Percentiles rank a stretch among this genome's conserved stretches.
Evolutionary conservation across 2,888 invertebrate species (phyloP).

Genomic region (Andricus curvator): DNA sequence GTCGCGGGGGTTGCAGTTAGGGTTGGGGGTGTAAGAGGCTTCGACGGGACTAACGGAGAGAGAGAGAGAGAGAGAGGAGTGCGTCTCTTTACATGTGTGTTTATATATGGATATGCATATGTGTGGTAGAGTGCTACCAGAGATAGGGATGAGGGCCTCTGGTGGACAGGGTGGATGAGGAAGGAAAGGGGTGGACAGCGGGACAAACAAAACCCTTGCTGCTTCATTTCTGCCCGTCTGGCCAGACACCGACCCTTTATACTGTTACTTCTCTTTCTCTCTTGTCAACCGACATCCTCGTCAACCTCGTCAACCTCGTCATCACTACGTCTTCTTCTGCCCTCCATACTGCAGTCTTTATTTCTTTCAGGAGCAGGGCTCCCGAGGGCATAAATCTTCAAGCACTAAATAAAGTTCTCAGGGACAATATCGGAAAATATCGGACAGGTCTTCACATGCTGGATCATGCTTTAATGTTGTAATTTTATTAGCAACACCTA

Average conservation of each 20-base stretch:
- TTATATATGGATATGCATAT: not conserved
- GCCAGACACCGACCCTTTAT: slow-evolving; percentile 75
- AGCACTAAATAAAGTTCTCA: not conserved
- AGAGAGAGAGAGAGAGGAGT: slow-evolving; percentile 41
- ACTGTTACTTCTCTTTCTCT: slow-evolving; percentile 63
- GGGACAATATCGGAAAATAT: not conserved
- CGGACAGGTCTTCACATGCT: not conserved
- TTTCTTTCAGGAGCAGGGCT: slow-evolving; percentile 49
- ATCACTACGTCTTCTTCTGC: slow-evolving; percentile 48
- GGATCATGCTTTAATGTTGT: not conserved
- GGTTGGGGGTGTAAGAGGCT: slow-evolving; percentile 51
- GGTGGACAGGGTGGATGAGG: slow-evolving; percentile 52
- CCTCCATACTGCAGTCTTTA: slow-evolving; percentile 56
- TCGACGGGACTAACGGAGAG: slow-evolving; percentile 51
- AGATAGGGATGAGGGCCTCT: slow-evolving; percentile 49
- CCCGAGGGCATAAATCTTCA: not conserved
- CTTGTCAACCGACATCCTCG: slow-evolving; percentile 59
- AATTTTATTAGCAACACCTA: not conserved
- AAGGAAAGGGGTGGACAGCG: slow-evolving; percentile 75
- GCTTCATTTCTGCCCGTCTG: slow-evolving; percentile 77
- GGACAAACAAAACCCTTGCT: slow-evolving; percentile 78
- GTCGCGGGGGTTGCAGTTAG: slow-evolving; percentile 49
- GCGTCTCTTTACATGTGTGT: slow-evolving; percentile 24
- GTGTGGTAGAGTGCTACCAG: slow-evolving; percentile 42
- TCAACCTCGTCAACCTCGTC: slow-evolving; percentile 58